Evolutionary conservation across 2,888 invertebrate genomes (phyloP).

Genomic region (Eucera pruinosa): DNA sequence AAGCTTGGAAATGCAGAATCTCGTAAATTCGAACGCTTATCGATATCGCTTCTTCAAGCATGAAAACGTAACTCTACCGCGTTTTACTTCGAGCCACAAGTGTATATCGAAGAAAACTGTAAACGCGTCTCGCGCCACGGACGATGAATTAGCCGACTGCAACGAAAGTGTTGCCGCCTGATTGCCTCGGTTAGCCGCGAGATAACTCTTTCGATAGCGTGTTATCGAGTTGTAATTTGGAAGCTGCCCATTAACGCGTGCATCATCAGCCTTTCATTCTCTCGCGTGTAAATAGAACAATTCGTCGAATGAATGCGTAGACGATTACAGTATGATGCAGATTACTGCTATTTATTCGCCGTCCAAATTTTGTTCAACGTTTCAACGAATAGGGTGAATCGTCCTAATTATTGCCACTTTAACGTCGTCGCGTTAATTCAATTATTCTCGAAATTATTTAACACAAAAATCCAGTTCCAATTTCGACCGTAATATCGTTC

Average conservation of each 20-base stretch:
- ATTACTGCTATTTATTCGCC: no score
- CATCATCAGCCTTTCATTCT: neutral
- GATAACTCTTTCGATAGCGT: constrained; percentile 28
- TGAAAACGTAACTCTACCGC: neutral
- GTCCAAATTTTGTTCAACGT: no score
- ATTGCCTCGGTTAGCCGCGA: constrained; percentile 39
- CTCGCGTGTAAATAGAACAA: neutral
- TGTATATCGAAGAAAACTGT: constrained; percentile 6
- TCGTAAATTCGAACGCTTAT: no score
- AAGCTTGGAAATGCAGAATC: no score
- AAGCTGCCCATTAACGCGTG: constrained; percentile 6
- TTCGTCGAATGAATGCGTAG: neutral
- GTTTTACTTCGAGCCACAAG: no score
- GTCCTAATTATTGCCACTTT: no score
- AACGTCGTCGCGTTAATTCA: no score
- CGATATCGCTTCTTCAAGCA: constrained; percentile 38
- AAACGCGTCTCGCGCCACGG: neutral
- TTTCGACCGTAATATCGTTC: no score
- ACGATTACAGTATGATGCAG: no score
- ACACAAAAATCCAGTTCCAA: no score
- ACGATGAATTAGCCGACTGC: constrained; percentile 41
- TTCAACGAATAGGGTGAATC: no score
- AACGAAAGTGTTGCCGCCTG: constrained; percentile 39
- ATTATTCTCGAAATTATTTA: no score
- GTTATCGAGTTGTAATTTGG: constrained; percentile 47